Evolutionary conservation across 2,113 vertebrate species (phyloP).

Genomic region (Prinia subflava): DNA sequence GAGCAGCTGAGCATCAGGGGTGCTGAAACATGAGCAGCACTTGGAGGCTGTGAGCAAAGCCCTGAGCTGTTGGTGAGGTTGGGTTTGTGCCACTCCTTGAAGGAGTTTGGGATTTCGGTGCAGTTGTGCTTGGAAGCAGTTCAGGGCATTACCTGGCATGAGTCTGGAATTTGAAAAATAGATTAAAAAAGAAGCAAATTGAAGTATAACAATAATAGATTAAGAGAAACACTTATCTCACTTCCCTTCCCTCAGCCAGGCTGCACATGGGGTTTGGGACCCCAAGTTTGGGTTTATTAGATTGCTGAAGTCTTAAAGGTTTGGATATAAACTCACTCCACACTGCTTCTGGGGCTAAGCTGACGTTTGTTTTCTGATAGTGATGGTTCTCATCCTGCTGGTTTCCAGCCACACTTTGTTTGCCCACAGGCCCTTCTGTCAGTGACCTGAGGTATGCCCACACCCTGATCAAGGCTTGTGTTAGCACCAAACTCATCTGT

Average conservation of each 20-base stretch:
- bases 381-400: neutral
- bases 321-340: neutral
- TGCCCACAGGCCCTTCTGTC: neutral
- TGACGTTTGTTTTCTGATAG: neutral
- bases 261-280: neutral
- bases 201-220: slow-evolving; percentile 10
- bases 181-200: neutral
- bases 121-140: slow-evolving; percentile 1
- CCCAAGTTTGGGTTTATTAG: neutral
- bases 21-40: fast-evolving
- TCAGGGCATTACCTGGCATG: neutral
- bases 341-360: neutral
- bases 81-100: neutral
- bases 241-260: slow-evolving; percentile 1
- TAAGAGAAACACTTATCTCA: slow-evolving; percentile 55
- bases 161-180: neutral
- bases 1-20: neutral
- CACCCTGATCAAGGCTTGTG: neutral
- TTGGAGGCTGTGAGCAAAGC: neutral
- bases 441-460: neutral
- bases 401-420: neutral
- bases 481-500: neutral
- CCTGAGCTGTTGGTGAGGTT: neutral
- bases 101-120: neutral
- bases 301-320: neutral